A percentile compares a stretch with the other conserved stretches of the same genome.
These are phyloP conservation scores for Salvelinus fontinalis DNA, from an alignment of 2,113 vertebrate genomes.

Conservation along the genomic window DNA sequence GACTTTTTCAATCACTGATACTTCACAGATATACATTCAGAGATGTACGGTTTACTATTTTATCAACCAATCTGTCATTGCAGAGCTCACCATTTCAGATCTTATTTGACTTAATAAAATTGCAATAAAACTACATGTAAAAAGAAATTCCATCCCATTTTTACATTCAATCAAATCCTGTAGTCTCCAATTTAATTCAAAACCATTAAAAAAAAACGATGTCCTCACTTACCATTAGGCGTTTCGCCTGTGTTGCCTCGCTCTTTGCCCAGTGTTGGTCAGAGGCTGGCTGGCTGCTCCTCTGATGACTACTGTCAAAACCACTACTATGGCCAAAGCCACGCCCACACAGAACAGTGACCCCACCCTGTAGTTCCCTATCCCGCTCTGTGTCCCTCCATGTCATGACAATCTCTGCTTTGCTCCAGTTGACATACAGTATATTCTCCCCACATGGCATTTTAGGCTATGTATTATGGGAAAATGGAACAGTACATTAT, in stretches of 20 bases:
- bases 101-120: neutral
- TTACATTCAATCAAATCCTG: no score
- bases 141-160: neutral
- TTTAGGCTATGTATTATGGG: neutral
- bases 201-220: neutral
- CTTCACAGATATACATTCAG: neutral
- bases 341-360: neutral
- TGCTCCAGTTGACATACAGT: neutral
- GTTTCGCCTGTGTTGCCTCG: neutral
- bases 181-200: no score
- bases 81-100: neutral
- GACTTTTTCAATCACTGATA: neutral
- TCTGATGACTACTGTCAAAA: neutral
- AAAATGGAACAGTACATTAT: neutral
- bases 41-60: neutral
- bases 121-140: neutral
- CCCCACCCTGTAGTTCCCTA: neutral
- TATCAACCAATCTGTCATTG: neutral
- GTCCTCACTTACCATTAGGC: slow-evolving; percentile 2
- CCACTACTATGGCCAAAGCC: neutral
- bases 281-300: neutral
- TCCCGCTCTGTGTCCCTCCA: neutral
- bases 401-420: neutral
- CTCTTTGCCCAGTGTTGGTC: neutral
- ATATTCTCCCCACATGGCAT: neutral